Evolutionary conservation across 2,888 invertebrate genomes (phyloP).

Genomic region (Rotaria socialis): DNA sequence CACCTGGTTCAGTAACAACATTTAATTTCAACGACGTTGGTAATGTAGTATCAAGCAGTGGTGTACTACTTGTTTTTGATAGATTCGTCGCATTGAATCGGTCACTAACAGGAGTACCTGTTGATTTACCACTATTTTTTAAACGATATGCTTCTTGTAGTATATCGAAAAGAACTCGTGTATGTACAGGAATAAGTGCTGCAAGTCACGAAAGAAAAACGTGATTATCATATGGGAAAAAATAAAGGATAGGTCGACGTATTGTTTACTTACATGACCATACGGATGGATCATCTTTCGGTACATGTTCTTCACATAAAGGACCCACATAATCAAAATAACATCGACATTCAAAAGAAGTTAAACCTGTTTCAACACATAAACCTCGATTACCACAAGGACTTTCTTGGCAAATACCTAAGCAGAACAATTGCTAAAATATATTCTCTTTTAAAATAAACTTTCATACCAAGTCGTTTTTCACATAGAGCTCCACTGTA

Average conservation of each 20-base stretch:
- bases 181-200: slow-evolving; percentile 25
- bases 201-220: neutral
- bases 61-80: neutral
- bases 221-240: neutral
- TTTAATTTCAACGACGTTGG: neutral
- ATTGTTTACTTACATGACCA: slow-evolving; percentile 10
- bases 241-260: neutral
- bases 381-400: slow-evolving; percentile 31
- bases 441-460: neutral
- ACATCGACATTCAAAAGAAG: slow-evolving; percentile 25
- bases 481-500: slow-evolving; percentile 41
- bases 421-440: neutral
- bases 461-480: neutral
- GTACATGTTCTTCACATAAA: slow-evolving; percentile 29
- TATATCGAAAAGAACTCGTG: slow-evolving; percentile 29
- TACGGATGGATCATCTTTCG: neutral
- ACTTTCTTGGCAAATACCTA: slow-evolving; percentile 32
- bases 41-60: neutral
- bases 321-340: slow-evolving; percentile 32
- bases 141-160: slow-evolving; percentile 23
- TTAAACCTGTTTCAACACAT: slow-evolving; percentile 19
- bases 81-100: neutral
- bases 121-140: neutral
- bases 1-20: neutral
- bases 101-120: neutral